Evolutionary conservation across 2,113 vertebrate genomes (phyloP).

Genomic region (Datnioides undecimradiatus): DNA sequence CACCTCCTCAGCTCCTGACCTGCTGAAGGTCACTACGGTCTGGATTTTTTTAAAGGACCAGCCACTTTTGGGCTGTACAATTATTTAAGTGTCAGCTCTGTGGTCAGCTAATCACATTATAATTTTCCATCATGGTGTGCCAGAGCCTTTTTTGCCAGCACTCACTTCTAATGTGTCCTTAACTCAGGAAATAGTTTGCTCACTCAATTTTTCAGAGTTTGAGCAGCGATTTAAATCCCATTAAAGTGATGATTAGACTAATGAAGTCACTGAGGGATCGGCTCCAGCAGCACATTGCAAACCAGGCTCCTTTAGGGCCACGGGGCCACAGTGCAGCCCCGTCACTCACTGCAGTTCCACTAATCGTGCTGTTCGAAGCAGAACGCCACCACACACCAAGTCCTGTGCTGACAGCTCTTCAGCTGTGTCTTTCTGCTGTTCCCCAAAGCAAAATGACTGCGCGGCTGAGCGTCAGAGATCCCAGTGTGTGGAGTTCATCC

Average conservation of each 20-base stretch:
- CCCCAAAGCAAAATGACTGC: background rate
- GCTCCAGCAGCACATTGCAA: slow-evolving; percentile 16
- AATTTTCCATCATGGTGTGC: slow-evolving; percentile 42
- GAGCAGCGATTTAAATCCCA: slow-evolving; percentile 75
- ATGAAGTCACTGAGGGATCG: slow-evolving; percentile 70
- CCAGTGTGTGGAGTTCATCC: background rate
- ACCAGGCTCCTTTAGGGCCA: slow-evolving; percentile 23
- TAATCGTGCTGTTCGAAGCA: slow-evolving; percentile 21
- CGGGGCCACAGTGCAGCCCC: slow-evolving; percentile 21
- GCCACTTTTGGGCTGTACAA: background rate
- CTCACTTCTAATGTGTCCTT: slow-evolving; percentile 67
- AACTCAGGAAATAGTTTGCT: slow-evolving; percentile 66
- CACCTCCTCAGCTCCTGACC: background rate
- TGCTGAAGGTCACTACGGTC: slow-evolving; percentile 14
- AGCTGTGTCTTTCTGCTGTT: background rate
- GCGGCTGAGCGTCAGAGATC: too few relatives aligned
- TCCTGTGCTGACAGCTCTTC: background rate
- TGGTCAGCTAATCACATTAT: slow-evolving; percentile 63
- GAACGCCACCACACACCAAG: background rate
- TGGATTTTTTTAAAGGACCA: slow-evolving; percentile 1
- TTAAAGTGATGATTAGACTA: slow-evolving; percentile 76
- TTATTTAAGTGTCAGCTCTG: slow-evolving; percentile 44
- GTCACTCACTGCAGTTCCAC: slow-evolving; percentile 11
- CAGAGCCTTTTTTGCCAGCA: slow-evolving; percentile 37
- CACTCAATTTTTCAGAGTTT: slow-evolving; percentile 68